Evolutionary conservation across 2,113 vertebrate species (phyloP).

Genomic region (Sinocyclocheilus anophthalmus): DNA sequence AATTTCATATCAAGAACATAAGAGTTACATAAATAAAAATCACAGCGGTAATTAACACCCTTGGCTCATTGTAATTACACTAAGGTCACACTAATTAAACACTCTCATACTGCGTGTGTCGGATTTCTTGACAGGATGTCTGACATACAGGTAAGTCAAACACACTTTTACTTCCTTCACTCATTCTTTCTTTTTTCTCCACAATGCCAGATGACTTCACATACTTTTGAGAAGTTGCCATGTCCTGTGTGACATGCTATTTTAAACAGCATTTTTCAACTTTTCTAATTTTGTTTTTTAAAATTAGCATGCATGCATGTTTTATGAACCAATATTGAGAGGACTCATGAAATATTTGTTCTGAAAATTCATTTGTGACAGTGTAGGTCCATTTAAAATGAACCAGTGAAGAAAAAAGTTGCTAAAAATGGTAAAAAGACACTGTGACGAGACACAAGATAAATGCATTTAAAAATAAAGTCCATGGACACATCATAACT

Average conservation of each 20-base stretch:
- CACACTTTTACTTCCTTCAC: not conserved
- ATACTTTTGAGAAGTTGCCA: not conserved
- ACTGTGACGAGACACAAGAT: not conserved
- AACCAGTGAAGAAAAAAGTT: not conserved
- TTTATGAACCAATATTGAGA: not conserved
- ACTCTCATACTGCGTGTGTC: slow-evolving; percentile 24
- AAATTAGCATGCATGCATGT: not conserved
- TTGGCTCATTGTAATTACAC: slow-evolving; percentile 47
- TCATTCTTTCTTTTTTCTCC: not conserved
- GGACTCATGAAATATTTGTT: not conserved
- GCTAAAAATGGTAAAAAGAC: not conserved
- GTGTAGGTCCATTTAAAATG: not conserved
- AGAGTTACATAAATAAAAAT: slow-evolving; percentile 28
- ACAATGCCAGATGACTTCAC: not conserved
- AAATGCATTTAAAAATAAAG: not conserved
- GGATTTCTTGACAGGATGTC: not conserved
- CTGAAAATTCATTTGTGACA: not conserved
- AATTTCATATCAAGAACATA: not conserved
- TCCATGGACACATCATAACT: not conserved
- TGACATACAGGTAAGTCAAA: slow-evolving; percentile 36
- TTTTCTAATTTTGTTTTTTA: no score
- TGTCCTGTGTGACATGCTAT: not conserved
- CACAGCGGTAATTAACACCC: slow-evolving; percentile 48
- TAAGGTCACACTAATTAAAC: slow-evolving; percentile 54
- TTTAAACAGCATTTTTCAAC: not conserved